A percentile compares a stretch with the other conserved stretches of the same genome.
These are phyloP conservation scores for Belonocnema kinseyi DNA, from an alignment of 1,140 invertebrate genomes.

Conservation along the genomic window DNA sequence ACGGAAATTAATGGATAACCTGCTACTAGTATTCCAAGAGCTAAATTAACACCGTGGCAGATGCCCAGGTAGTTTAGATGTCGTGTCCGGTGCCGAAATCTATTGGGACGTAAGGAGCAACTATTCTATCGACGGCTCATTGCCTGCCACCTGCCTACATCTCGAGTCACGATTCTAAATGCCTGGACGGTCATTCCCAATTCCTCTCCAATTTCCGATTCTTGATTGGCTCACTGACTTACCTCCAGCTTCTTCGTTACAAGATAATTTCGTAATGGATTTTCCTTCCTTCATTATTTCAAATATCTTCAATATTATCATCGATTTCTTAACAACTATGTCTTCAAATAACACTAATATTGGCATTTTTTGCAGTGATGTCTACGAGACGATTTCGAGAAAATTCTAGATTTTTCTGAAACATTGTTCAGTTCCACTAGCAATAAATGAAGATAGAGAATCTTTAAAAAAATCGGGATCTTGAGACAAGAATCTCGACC, in stretches of 20 bases:
- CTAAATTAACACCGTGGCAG: constrained; percentile 61
- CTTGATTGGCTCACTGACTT: constrained; percentile 46
- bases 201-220: constrained; percentile 55
- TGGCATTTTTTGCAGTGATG: too few relatives aligned
- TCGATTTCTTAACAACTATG: too few relatives aligned
- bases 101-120: constrained; percentile 47
- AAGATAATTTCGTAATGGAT: not conserved
- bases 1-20: constrained; percentile 70
- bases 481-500: too few relatives aligned
- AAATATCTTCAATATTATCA: too few relatives aligned
- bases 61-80: constrained; percentile 47
- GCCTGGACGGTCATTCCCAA: constrained; percentile 23
- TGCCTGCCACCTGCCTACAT: constrained; percentile 41
- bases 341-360: too few relatives aligned
- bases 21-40: constrained; percentile 45
- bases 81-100: constrained; percentile 40
- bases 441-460: too few relatives aligned
- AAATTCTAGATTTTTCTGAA: too few relatives aligned
- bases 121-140: constrained; percentile 40
- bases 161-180: constrained; percentile 29
- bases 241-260: not conserved
- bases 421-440: too few relatives aligned
- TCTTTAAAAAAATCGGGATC: too few relatives aligned
- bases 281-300: too few relatives aligned
- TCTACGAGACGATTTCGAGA: too few relatives aligned